Evolutionary conservation across 2,113 vertebrate species (phyloP).

Genomic region (Maccullochella peelii): DNA sequence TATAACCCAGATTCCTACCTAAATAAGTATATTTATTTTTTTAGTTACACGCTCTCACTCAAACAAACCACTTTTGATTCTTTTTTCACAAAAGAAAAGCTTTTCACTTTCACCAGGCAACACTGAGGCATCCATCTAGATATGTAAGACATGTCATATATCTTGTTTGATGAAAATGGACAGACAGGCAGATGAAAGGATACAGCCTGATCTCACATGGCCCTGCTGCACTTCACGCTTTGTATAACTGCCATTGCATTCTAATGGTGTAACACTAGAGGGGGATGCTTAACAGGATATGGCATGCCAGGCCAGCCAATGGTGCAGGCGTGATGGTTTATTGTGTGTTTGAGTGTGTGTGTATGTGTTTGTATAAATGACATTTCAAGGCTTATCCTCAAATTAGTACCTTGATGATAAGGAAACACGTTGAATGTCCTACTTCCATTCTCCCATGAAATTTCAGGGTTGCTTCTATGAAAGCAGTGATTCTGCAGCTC

Average conservation of each 20-base stretch:
- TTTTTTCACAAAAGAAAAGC: neutral
- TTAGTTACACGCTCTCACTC: neutral
- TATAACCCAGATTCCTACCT: neutral
- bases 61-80: neutral
- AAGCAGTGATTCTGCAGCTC: neutral
- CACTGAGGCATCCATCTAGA: neutral
- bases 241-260: constrained; percentile 19
- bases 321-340: neutral
- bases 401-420: constrained; percentile 13
- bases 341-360: neutral
- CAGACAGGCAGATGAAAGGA: neutral
- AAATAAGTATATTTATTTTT: neutral
- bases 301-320: neutral
- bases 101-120: neutral
- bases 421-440: neutral
- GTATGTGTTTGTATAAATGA: neutral
- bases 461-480: neutral
- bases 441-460: neutral
- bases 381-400: constrained; percentile 13
- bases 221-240: neutral
- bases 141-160: neutral
- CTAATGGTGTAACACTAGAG: constrained; percentile 52
- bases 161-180: neutral
- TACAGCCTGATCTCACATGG: neutral
- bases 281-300: constrained; percentile 54